Evolutionary conservation across 2,797 vertebrate species (phyloP), one percentile per base, ranked within the genome.

Genomic region (Fringilla coelebs): DNA sequence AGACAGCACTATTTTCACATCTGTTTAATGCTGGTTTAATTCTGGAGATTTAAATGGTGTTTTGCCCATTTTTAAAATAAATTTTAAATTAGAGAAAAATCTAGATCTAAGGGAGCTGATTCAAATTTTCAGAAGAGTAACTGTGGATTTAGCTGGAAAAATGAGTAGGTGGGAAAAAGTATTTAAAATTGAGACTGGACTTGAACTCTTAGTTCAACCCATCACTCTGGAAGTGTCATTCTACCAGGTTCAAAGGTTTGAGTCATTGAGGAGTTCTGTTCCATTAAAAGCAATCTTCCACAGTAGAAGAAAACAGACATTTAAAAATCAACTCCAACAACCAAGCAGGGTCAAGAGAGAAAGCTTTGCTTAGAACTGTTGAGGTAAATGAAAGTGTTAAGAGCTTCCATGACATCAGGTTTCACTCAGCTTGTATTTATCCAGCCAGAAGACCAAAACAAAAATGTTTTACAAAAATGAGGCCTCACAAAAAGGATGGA

Each of bases 371-470:
- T 48, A 8, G 15, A 66, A 43, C 43, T 7, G 3, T 6, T 22
- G 52, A 80, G 41, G 85, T 32, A 85, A 84, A 95, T 79, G 11
- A 46, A 82, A 87, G 63, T 9, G 34, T 81, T 85, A 84, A 58
- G 55, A 88, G 48, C 43, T 86, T 89, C 58, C 73, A 91, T 68
- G 87, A 85, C 75, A 90, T 84, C 49, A 86, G 66, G 87, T 91
- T 88, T 82, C 83, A 85, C 40, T 81, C 67, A 78, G 85, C 58
- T 84, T 43, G 11, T 62, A 75, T 73, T 86, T 60, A 86, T 48
- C 24, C 93, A 91, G 88, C 80, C 90, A 96, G 85, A 88, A 81
- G 22, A 84, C 83, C 77, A 90, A 78, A 93, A 81, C 52, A 89
- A 83, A 71, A 83, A 48, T 34, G 22, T 66, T 91, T 79, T 40